Base-by-base conservation (phyloP, 2,888 invertebrate genomes). In the Rutpela maculata region DNA sequence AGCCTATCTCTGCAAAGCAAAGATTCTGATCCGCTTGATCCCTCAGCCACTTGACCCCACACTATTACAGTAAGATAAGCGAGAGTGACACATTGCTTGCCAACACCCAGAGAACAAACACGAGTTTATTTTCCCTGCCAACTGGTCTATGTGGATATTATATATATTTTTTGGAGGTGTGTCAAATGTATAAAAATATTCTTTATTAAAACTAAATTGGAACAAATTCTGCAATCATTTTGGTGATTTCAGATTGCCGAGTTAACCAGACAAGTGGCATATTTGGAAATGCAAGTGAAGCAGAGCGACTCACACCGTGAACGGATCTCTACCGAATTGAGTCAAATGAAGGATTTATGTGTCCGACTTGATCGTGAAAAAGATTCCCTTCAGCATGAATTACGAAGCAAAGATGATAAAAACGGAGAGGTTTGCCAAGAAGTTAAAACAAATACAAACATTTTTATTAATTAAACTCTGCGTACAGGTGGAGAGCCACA, bases 301-400 rank as follows among this genome's bases (percentile, higher is more conserved):
- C 92, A 93, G 81, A 89, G 93, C 73, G 91, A 90, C 75, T 92
- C 92, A 59, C 92, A 92, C 79, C 90, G 92, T 68, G 90, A 91
- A 60, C 91, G 92, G 70, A 90, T 93, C 11, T 94, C 94, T 83
- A 91, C 91, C n/a, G 94, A 94, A 84, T 85, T 94, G 55, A 89
- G 89, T 63, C 91, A 92, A 15, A 90, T 92, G 67, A 91, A 92
- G 81, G 93, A 93, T 80, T 87, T 94, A 31, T 93, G 93, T 83
- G 89, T 92, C 85, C 91, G 92, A 90, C 85, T 95, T 86, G 92
- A 95, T 89, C 92, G 92, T 88, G 92, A 95, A 90, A 93, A 94
- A 87, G 92, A 95, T 84, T 91, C 91, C 88, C 88, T 94, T 0
- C 89, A 91, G 81, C 90, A 91, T n/a, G 92, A 93, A 79, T 85